A percentile compares a stretch with the other conserved stretches of the same genome.
Evolutionary conservation across 1,140 invertebrate species (phyloP).

Genomic region (Thaumatotibia leucotreta): DNA sequence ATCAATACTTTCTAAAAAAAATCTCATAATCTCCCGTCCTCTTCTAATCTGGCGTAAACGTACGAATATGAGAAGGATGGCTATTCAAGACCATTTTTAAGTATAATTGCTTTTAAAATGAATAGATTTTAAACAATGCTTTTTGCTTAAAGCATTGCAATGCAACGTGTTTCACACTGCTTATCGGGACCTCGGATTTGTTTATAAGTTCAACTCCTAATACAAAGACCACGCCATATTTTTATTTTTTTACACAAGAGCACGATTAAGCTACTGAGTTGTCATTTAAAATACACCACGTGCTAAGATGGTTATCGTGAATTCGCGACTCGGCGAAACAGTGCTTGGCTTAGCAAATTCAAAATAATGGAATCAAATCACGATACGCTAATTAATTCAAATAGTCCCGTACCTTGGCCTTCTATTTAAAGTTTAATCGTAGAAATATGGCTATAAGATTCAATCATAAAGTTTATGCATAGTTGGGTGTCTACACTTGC

Average conservation of each 20-base stretch:
- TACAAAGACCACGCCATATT: neutral
- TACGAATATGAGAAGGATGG: constrained; percentile 31
- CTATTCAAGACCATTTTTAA: constrained; percentile 33
- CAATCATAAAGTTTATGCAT: neutral
- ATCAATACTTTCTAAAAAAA: constrained; percentile 63
- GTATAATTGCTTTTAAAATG: constrained; percentile 59
- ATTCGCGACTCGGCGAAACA: neutral
- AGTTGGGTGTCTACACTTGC: neutral
- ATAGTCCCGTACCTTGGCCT: constrained; percentile 17
- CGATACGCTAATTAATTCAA: constrained; percentile 26
- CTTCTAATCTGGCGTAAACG: constrained; percentile 27
- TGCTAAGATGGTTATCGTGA: neutral
- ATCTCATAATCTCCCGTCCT: constrained; percentile 41
- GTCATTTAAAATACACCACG: neutral
- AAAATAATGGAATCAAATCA: constrained; percentile 18
- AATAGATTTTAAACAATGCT: constrained; percentile 61
- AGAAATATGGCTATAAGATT: neutral
- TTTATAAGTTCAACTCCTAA: neutral
- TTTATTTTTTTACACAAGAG: neutral
- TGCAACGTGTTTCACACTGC: constrained; percentile 30
- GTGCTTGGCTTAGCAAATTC: neutral
- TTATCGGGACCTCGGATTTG: neutral
- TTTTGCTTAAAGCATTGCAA: constrained; percentile 40
- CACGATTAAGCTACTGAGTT: neutral
- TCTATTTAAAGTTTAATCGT: constrained; percentile 8